Base-by-base conservation (phyloP, 2,797 vertebrate genomes). In the Salmo trutta region DNA sequence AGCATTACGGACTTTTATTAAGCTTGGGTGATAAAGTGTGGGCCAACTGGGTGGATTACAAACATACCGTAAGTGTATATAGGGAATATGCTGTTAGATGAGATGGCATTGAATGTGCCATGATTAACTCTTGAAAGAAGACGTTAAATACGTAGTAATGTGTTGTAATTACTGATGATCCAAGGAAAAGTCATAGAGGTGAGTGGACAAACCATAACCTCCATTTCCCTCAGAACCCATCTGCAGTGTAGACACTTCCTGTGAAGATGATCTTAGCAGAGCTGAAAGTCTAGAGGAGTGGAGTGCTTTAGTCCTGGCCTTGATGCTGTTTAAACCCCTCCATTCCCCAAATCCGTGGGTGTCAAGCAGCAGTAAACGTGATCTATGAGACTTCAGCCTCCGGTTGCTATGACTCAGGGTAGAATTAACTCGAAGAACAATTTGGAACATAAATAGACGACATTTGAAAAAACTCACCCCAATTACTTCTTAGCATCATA, bases 301-400 rank as follows among this genome's bases (percentile, higher is more conserved):
- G 76, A 71, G 64, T n/a, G 70, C 68, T 78, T 81, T 71, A 77
- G 74, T 78, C 68, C 73, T 54, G 33, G 24, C 69, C 52, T 82
- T 47, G 69, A 78, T 54, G 51, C 67, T 52, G 17, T 62, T 62
- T 36, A 77, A 24, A 53, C 47, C 62, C 36, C 27, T 27, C 68
- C 47, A 33, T 53, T 59, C 52, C 41, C 52, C 21, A 70, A 7
- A 62, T 56, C 73, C n/a, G 67, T 69, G 52, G 64, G 73, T 71
- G 56, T 73, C 24, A 51, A 51, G 54, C 53, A 54, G 27, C 10
- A 56, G 74, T 66, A 65, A 76, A 73, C 7, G 5, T 70, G 68
- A 70, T 33, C 65, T 67, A 33, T 31, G 66, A 68, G 29, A 33
- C 5, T 1, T 33, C 29, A 31, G 16, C 5, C 33, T 33, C 41